These are phyloP conservation scores for Cephus runcator DNA, from an alignment of 2,888 invertebrate genomes.

Conservation along the genomic window DNA sequence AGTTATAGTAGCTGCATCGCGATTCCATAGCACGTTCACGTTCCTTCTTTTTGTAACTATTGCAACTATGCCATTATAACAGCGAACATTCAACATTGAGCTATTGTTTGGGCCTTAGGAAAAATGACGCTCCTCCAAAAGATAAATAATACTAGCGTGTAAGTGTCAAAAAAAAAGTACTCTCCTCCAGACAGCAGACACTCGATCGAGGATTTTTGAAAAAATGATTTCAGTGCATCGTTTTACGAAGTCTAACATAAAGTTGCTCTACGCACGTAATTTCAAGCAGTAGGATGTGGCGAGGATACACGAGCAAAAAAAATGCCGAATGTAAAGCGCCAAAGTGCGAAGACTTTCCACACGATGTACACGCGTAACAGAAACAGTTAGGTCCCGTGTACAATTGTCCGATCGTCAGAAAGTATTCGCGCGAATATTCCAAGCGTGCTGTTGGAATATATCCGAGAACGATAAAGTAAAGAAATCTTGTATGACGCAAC, in stretches of 20 bases:
- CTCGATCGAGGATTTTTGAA: not conserved
- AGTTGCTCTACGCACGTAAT: not conserved
- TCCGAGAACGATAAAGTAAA: not conserved
- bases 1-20: not conserved
- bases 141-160: not conserved
- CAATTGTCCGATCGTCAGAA: not conserved
- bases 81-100: not conserved
- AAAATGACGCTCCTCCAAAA: not conserved
- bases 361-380: not conserved
- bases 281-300: not conserved
- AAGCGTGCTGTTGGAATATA: not conserved
- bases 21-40: not conserved
- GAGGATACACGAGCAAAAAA: not conserved
- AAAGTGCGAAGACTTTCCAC: not conserved
- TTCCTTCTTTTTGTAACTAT: not conserved
- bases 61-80: not conserved
- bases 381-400: not conserved
- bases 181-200: not conserved
- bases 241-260: not conserved
- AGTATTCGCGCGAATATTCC: not conserved
- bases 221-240: not conserved
- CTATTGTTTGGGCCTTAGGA: not conserved
- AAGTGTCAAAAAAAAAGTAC: not conserved
- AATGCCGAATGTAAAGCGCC: not conserved
- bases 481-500: not conserved